Evolutionary conservation across 2,113 vertebrate genomes (phyloP), one percentile per base, ranked within the genome.

Genomic region (Hystrix brachyura): DNA sequence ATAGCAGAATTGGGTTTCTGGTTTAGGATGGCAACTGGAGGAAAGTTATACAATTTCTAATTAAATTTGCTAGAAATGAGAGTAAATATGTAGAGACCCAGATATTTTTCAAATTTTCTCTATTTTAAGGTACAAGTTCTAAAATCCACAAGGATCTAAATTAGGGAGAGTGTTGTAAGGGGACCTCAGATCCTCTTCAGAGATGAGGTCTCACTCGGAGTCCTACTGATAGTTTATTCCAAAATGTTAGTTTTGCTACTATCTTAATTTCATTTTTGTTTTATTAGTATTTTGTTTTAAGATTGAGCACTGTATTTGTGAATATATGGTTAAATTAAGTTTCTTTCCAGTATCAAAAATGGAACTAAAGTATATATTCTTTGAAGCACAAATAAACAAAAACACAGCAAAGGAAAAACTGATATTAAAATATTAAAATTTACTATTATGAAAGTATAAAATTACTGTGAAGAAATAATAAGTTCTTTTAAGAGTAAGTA

Each of bases 271-370:
- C 18, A 43, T 3, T 32, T 59, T 27, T 53, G 48, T 19, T 60
- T 17, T 69, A 34, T 19, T 57, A 29, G 13, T 0, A 53, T 48
- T 85, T 38, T n/a, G 7, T n/a, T 74, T 59, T 65, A 76, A 4
- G 51, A 9, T 57, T 57, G 6, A 46, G 10, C 8, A n/a, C 0
- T n/a, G 3, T 48, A 0, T 1, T 57, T 76, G 17, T 32, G 6
- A 43, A 29, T 32, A 2, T 32, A 7, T 53, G 48, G 55, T 38
- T 55, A 18, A 57, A 17, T 69, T 48, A 69, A 78, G 8, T 14
- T 53, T 25, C 13, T 32, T 46, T 3, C 14, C 11, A 25, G 27
- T 46, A 21, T 21, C 64, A 13, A 9, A 87, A 87, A 62, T 55
- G 1, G 7, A 53, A 34, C 4, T 71, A 10, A 60, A 69, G 48